These are phyloP conservation scores for Montipora sp. DNA, from an alignment of 64 coral and sea anemone species.

Conservation along the genomic window DNA sequence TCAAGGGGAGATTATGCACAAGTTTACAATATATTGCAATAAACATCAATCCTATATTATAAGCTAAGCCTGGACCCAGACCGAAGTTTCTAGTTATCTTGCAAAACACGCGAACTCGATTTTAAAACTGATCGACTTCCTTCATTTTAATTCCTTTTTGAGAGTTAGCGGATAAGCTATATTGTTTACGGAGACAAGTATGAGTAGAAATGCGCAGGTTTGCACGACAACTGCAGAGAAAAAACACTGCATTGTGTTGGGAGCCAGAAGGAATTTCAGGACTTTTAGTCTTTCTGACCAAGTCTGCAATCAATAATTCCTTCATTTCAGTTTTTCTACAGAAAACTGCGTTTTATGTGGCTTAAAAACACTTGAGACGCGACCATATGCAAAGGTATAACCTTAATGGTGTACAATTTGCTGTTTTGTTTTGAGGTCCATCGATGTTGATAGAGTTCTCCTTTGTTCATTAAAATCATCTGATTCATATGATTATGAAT, in stretches of 20 bases:
- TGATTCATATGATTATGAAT: too few relatives aligned
- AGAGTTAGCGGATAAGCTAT: not conserved
- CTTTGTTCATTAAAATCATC: constrained; percentile 12
- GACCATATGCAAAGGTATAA: not conserved
- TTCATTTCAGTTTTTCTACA: not conserved
- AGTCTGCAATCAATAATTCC: too few relatives aligned
- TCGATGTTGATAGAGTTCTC: not conserved
- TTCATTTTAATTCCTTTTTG: not conserved
- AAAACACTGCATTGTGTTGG: too few relatives aligned
- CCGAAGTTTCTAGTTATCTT: constrained; percentile 7
- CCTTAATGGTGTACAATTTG: not conserved
- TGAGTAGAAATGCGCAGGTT: not conserved
- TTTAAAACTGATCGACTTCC: not conserved
- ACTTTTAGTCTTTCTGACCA: too few relatives aligned
- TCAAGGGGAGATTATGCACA: constrained; percentile 2
- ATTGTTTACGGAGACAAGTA: not conserved
- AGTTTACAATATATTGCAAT: constrained; percentile 25
- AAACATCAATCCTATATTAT: constrained; percentile 19
- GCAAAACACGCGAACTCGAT: constrained; percentile 1
- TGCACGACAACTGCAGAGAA: not conserved
- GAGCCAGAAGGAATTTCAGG: too few relatives aligned
- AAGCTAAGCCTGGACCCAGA: not conserved
- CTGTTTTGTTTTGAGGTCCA: not conserved
- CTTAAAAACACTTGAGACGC: not conserved
- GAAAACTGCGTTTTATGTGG: not conserved